Conservation (phyloP, 1,140 invertebrate genomes). For the Elymnias hypermnestra region DNA sequence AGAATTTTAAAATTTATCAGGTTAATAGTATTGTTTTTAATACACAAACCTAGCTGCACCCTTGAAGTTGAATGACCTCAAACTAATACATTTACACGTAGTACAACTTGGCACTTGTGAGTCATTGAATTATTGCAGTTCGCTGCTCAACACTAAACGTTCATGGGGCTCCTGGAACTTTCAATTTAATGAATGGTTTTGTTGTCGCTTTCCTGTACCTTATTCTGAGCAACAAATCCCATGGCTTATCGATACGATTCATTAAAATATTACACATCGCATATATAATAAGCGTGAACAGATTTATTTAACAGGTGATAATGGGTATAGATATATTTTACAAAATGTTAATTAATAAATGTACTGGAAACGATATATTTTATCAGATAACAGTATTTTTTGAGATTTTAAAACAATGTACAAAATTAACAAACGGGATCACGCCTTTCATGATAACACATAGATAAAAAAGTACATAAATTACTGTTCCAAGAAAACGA, state of each 20-base stretch:
- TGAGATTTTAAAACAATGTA: not conserved
- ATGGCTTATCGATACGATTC: too few species aligned
- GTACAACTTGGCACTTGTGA: conserved; percentile 31
- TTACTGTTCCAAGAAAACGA: conserved; percentile 26
- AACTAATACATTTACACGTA: conserved; percentile 32
- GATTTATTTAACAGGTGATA: too few species aligned
- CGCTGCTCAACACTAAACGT: conserved; percentile 24
- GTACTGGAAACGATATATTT: not conserved
- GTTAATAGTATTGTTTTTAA: not conserved
- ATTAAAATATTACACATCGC: too few species aligned
- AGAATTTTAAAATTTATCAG: too few species aligned
- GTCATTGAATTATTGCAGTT: conserved; percentile 39
- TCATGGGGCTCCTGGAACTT: conserved; percentile 21
- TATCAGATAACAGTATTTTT: not conserved
- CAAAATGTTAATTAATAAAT: too few species aligned
- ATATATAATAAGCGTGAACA: too few species aligned
- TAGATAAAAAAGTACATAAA: conserved; percentile 53
- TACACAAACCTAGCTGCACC: conserved; percentile 21
- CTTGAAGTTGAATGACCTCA: conserved; percentile 34
- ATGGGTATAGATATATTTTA: too few species aligned
- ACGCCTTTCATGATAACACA: conserved; percentile 29
- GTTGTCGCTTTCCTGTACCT: not conserved
- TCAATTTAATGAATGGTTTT: conserved; percentile 6
- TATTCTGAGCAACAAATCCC: conserved; percentile 6
- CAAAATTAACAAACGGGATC: conserved; percentile 24